These are phyloP conservation scores for Probaryconus sp. DNA, from an alignment of 1,140 invertebrate genomes.

Conservation along the genomic window DNA sequence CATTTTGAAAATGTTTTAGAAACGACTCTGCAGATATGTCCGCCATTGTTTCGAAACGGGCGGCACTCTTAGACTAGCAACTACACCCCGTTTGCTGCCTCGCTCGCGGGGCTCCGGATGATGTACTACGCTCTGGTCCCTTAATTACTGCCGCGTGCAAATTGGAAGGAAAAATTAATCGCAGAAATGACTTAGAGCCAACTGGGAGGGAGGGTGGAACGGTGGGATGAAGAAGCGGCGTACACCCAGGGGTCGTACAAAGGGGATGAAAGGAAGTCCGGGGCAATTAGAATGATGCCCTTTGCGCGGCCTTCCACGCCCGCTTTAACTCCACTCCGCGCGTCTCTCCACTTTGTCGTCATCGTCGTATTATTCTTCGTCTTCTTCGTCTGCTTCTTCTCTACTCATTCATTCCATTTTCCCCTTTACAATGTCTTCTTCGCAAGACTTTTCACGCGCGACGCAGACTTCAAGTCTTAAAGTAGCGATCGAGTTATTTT, in stretches of 20 bases:
- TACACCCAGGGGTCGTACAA: slow-evolving; percentile 73
- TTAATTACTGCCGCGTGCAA: slow-evolving; percentile 80
- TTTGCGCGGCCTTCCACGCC: slow-evolving; percentile 74
- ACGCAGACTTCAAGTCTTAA: too few species aligned
- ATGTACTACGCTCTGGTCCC: slow-evolving; percentile 76
- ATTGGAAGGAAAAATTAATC: slow-evolving; percentile 80
- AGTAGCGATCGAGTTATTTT: too few species aligned
- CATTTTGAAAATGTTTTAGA: slow-evolving; percentile 58
- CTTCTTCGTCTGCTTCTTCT: slow-evolving; percentile 27
- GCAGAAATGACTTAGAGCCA: slow-evolving; percentile 79
- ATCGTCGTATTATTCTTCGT: too few species aligned
- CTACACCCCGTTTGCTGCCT: slow-evolving; percentile 62
- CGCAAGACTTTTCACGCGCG: slow-evolving; percentile 21
- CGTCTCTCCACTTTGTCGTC: slow-evolving; percentile 15
- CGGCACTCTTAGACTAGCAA: slow-evolving; percentile 60
- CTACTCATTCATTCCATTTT: too few species aligned
- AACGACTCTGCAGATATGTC: slow-evolving; percentile 62
- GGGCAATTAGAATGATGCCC: slow-evolving; percentile 79
- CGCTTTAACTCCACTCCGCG: slow-evolving; percentile 45
- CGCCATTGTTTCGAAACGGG: slow-evolving; percentile 75
- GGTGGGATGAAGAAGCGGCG: slow-evolving; percentile 60
- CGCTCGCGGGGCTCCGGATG: slow-evolving; percentile 70
- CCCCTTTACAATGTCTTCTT: slow-evolving; percentile 10
- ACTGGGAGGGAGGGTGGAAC: slow-evolving; percentile 60
- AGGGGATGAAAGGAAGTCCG: slow-evolving; percentile 78